phyloP scores from a whole-genome alignment of 2,113 vertebrate species.

The Bufo gargarizans region DNA sequence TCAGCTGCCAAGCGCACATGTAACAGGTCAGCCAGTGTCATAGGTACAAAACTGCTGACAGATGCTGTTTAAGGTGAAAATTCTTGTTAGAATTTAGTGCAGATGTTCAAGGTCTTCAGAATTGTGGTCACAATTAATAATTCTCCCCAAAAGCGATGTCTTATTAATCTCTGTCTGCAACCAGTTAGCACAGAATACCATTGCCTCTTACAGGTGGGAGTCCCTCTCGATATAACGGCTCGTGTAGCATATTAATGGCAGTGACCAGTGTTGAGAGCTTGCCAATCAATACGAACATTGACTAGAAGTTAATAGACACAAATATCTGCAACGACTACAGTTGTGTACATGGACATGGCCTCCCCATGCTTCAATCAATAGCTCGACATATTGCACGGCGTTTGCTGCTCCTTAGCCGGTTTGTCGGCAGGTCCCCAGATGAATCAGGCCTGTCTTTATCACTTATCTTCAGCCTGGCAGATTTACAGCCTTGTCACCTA shows the following conservation, averaged over 20 bases:
- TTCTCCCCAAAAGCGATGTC: too few species aligned
- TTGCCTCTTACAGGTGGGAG: slow-evolving; percentile 28
- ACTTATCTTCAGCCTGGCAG: slow-evolving; percentile 72
- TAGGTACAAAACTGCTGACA: too few species aligned
- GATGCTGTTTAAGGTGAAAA: too few species aligned
- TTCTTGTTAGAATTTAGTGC: too few species aligned
- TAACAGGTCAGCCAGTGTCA: too few species aligned
- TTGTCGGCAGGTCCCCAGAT: slow-evolving; percentile 70
- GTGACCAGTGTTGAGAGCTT: slow-evolving; percentile 76
- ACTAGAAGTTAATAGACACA: slow-evolving; percentile 77
- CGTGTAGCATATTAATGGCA: slow-evolving; percentile 78
- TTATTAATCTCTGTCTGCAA: neutral
- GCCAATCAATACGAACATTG: slow-evolving; percentile 80
- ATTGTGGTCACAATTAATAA: too few species aligned
- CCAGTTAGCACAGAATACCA: neutral
- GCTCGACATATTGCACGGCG: slow-evolving; percentile 69
- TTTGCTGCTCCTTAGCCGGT: slow-evolving; percentile 70
- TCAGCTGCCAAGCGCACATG: too few species aligned
- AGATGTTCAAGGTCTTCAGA: too few species aligned
- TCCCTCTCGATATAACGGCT: slow-evolving; percentile 64
- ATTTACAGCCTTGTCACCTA: slow-evolving; percentile 80
- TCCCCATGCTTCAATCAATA: slow-evolving; percentile 81
- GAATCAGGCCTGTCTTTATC: slow-evolving; percentile 74
- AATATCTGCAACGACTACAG: slow-evolving; percentile 70
- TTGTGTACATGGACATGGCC: slow-evolving; percentile 72